phyloP scores from a whole-genome alignment of 1,140 invertebrate genomes.

The Oppia nitens region DNA sequence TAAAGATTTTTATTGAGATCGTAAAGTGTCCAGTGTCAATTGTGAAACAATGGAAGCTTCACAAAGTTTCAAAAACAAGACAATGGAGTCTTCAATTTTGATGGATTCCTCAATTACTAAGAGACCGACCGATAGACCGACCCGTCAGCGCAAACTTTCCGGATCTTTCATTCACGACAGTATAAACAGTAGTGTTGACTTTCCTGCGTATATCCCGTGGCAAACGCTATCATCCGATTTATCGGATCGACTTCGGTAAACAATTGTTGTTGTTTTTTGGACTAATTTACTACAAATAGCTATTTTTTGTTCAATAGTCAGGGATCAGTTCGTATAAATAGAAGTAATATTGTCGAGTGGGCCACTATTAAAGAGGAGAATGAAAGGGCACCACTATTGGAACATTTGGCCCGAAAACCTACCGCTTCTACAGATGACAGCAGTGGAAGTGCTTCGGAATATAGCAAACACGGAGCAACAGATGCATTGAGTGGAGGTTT shows the following conservation, averaged over 20 bases:
- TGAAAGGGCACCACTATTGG: constrained; percentile 16
- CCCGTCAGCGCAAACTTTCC: not conserved
- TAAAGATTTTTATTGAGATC: too few relatives aligned
- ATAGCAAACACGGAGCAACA: not conserved
- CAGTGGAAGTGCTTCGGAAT: not conserved
- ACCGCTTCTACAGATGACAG: not conserved
- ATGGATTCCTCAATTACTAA: not conserved
- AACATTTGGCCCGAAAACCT: constrained; percentile 13
- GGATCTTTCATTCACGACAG: constrained; percentile 20
- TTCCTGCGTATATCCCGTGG: constrained; percentile 22
- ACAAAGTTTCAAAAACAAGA: constrained; percentile 38
- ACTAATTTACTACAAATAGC: not conserved
- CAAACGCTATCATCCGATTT: constrained; percentile 21
- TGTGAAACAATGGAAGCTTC: too few relatives aligned
- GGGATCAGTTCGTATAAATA: constrained; percentile 21
- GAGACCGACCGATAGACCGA: not conserved
- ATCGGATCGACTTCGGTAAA: constrained; percentile 16
- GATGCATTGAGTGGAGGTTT: constrained; percentile 3
- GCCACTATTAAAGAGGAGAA: constrained; percentile 21
- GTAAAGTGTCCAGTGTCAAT: too few relatives aligned
- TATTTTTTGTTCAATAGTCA: constrained; percentile 13
- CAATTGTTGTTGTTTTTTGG: not conserved
- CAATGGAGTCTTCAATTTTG: not conserved
- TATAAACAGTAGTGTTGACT: constrained; percentile 20
- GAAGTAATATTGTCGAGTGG: constrained; percentile 20